Evolutionary conservation across 2,797 vertebrate genomes (phyloP).

Genomic region (Microctenopoma steveboyesi): DNA sequence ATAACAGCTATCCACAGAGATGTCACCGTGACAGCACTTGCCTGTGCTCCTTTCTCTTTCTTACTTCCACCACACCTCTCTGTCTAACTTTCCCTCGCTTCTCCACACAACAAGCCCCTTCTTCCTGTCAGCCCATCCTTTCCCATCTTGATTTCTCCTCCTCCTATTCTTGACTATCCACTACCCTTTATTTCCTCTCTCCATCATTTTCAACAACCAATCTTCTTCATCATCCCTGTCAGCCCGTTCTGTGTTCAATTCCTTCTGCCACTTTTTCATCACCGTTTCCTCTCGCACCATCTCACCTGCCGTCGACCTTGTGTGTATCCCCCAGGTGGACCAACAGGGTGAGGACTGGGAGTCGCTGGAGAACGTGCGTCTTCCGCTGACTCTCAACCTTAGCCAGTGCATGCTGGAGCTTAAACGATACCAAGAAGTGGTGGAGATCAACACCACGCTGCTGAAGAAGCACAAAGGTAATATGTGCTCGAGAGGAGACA

Average conservation of each 20-base stretch:
- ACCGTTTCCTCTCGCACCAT: constrained; percentile 15
- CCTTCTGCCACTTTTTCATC: not conserved
- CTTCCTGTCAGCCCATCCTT: constrained; percentile 8
- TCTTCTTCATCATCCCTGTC: constrained; percentile 4
- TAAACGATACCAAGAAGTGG: constrained; percentile 73
- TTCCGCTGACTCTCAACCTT: constrained; percentile 83
- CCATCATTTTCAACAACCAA: constrained; percentile 8
- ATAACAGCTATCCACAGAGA: constrained; percentile 68
- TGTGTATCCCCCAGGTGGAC: constrained; percentile 61
- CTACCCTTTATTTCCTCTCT: not conserved
- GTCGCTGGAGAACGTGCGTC: constrained; percentile 82
- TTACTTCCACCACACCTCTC: constrained; percentile 43
- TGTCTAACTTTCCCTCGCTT: constrained; percentile 32
- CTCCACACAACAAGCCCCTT: constrained; percentile 23
- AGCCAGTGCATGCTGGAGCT: constrained; percentile 85
- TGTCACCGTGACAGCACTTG: constrained; percentile 55
- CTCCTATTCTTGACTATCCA: constrained; percentile 4
- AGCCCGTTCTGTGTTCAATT: not conserved
- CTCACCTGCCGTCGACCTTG: constrained; percentile 6
- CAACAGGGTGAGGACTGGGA: constrained; percentile 79
- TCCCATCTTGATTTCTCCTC: constrained; percentile 27
- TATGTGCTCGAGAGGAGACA: constrained; percentile 2
- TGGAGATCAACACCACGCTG: constrained; percentile 79
- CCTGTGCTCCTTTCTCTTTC: constrained; percentile 39
- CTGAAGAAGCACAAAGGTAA: constrained; percentile 82